A percentile compares a stretch with the other conserved stretches of the same genome.
Evolutionary conservation across 2,888 invertebrate genomes (phyloP).

Genomic region (Latheticus oryzae): DNA sequence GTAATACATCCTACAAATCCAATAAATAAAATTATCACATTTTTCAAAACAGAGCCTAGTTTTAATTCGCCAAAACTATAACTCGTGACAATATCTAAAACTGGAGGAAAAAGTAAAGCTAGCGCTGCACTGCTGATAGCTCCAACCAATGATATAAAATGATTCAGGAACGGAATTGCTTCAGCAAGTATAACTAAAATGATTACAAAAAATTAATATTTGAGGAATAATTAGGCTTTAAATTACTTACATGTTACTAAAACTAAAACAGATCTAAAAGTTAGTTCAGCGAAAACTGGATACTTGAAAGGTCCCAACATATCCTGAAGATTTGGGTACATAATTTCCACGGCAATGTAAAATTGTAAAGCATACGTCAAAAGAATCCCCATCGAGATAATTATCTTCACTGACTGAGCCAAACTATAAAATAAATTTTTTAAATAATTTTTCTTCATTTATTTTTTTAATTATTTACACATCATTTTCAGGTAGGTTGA

Average conservation of each 20-base stretch:
- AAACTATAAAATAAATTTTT: conserved; percentile 69
- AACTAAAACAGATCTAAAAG: conserved; percentile 79
- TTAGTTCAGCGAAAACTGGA: conserved; percentile 74
- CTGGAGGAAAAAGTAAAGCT: conserved; percentile 88
- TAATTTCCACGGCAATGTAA: conserved; percentile 92
- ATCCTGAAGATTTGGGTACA: conserved; percentile 79
- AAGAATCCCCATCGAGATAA: conserved; percentile 87
- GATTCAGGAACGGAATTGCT: conserved; percentile 84
- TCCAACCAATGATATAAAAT: conserved; percentile 93
- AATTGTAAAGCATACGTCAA: conserved; percentile 94
- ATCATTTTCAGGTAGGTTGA: conserved; percentile 79
- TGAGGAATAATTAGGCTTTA: background rate
- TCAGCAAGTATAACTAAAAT: conserved; percentile 83
- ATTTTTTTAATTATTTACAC: conserved; percentile 66
- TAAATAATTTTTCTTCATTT: background rate
- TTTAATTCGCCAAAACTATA: conserved; percentile 72
- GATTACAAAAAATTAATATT: background rate
- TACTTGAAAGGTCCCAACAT: conserved; percentile 70
- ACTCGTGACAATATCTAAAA: conserved; percentile 81
- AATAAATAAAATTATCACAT: conserved; percentile 73
- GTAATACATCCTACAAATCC: conserved; percentile 79
- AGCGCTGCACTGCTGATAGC: conserved; percentile 89
- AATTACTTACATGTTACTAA: conserved; percentile 83
- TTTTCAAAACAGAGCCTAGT: conserved; percentile 69
- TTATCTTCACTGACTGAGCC: conserved; percentile 83